These are phyloP conservation scores for Smutsia temminckii DNA, from an alignment of 2,797 vertebrate genomes.

Conservation along the genomic window DNA sequence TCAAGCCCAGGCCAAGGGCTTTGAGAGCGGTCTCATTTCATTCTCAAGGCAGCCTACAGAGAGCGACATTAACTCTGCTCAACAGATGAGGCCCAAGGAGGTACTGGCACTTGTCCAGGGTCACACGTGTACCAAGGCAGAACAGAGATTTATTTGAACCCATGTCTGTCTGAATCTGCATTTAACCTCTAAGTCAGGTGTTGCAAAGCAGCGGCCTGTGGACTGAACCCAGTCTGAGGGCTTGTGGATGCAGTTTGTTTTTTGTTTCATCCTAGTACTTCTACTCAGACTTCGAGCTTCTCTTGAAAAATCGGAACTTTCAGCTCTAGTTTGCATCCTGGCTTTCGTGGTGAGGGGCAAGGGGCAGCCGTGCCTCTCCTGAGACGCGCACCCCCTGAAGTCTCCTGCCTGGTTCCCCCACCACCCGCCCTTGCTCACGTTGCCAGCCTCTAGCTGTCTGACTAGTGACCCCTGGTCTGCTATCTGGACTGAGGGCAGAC, in stretches of 20 bases:
- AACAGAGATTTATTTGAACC: not conserved
- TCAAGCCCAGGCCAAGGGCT: not conserved
- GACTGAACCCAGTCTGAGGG: not conserved
- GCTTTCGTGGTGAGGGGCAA: not conserved
- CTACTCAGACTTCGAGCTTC: not conserved
- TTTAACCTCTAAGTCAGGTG: not conserved
- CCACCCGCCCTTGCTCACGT: not conserved
- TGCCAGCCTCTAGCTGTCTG: not conserved
- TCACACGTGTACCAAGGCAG: not conserved
- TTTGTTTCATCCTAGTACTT: not conserved
- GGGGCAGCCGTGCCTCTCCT: not conserved
- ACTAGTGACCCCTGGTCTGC: not conserved
- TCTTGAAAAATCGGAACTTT: not conserved
- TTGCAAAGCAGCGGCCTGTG: not conserved
- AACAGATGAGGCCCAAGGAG: fast-evolving
- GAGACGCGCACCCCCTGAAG: not conserved
- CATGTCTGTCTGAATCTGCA: not conserved
- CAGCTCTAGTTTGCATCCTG: not conserved
- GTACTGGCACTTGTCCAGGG: fast-evolving
- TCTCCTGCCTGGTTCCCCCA: not conserved
- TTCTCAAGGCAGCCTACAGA: not conserved
- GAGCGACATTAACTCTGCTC: not conserved
- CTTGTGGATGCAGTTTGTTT: not conserved
- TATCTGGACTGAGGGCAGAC: not conserved
- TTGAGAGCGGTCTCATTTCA: not conserved